Percentiles rank a stretch among this genome's conserved stretches.
phyloP scores from a whole-genome alignment of 2,888 invertebrate species.

The Poecilus cupreus region DNA sequence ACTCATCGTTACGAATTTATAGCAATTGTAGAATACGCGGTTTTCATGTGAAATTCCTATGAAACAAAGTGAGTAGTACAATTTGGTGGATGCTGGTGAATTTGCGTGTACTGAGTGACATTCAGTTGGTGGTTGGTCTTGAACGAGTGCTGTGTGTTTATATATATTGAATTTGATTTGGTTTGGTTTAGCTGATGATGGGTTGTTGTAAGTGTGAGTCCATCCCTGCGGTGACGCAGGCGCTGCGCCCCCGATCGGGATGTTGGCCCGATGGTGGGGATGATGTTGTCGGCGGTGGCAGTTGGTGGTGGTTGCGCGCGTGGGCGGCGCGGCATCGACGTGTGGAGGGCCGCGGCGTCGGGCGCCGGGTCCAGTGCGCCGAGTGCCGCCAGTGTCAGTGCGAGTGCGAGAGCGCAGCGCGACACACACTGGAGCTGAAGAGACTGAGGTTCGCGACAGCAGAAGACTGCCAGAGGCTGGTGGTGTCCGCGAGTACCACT shows the following conservation, averaged over 20 bases:
- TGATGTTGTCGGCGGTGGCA: not conserved
- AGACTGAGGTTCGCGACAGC: not conserved
- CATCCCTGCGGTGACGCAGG: slow-evolving; percentile 27
- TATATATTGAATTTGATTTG: not conserved
- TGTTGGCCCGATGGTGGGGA: not conserved
- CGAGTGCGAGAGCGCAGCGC: slow-evolving; percentile 52
- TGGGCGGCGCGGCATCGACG: slow-evolving; percentile 45
- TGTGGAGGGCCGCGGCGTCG: slow-evolving; percentile 34
- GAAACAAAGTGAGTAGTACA: not conserved
- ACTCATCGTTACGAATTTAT: not conserved
- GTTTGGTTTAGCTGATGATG: too few relatives aligned
- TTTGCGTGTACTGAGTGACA: not conserved
- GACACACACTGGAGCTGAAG: slow-evolving; percentile 9
- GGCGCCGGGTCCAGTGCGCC: slow-evolving; percentile 61
- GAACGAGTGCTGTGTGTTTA: not conserved
- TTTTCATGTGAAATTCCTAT: not conserved
- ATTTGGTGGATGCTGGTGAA: not conserved
- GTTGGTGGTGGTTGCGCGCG: slow-evolving; percentile 23
- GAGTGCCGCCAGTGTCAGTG: slow-evolving; percentile 68
- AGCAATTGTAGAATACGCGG: not conserved
- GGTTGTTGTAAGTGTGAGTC: not conserved
- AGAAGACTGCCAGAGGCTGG: slow-evolving; percentile 11
- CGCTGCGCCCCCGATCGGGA: not conserved
- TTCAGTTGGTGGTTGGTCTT: not conserved
- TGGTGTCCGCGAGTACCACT: slow-evolving; percentile 68